phyloP scores from a whole-genome alignment of 2,113 vertebrate species.

The Oryzias curvinotus region DNA sequence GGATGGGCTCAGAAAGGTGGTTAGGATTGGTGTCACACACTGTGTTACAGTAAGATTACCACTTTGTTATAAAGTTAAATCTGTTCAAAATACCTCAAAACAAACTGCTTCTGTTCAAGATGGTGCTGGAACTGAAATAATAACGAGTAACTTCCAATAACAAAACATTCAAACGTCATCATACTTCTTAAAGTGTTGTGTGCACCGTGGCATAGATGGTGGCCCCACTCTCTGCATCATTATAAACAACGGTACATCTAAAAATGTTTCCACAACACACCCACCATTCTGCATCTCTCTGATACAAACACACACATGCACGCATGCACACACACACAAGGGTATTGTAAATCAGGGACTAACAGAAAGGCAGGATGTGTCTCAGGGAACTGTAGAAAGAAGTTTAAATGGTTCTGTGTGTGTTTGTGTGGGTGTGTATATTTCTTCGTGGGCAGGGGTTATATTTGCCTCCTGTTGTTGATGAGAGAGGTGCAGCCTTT shows the following conservation, averaged over 20 bases:
- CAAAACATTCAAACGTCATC: too few relatives aligned
- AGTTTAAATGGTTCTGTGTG: slow-evolving; percentile 19
- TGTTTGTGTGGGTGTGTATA: slow-evolving; percentile 13
- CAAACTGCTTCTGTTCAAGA: too few relatives aligned
- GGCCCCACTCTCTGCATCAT: slow-evolving; percentile 1
- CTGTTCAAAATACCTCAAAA: too few relatives aligned
- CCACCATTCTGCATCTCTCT: neutral
- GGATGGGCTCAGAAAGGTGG: too few relatives aligned
- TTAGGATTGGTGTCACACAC: too few relatives aligned
- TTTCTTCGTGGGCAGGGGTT: neutral
- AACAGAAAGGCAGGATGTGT: slow-evolving; percentile 59
- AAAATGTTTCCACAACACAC: slow-evolving; percentile 39
- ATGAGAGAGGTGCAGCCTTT: neutral
- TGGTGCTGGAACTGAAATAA: too few relatives aligned
- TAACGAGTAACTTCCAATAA: too few relatives aligned
- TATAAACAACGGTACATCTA: slow-evolving; percentile 53
- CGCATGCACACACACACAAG: neutral
- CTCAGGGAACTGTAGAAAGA: slow-evolving; percentile 28
- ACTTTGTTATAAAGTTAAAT: too few relatives aligned
- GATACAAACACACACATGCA: too few relatives aligned
- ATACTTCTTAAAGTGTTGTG: too few relatives aligned
- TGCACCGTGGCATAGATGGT: too few relatives aligned
- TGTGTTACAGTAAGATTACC: too few relatives aligned
- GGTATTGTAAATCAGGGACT: slow-evolving; percentile 33
- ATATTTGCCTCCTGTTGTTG: slow-evolving; percentile 8